Percentiles rank a stretch among this genome's conserved stretches.
Conservation (phyloP, 2,797 vertebrate species). For the Girardinus metallicus region DNA sequence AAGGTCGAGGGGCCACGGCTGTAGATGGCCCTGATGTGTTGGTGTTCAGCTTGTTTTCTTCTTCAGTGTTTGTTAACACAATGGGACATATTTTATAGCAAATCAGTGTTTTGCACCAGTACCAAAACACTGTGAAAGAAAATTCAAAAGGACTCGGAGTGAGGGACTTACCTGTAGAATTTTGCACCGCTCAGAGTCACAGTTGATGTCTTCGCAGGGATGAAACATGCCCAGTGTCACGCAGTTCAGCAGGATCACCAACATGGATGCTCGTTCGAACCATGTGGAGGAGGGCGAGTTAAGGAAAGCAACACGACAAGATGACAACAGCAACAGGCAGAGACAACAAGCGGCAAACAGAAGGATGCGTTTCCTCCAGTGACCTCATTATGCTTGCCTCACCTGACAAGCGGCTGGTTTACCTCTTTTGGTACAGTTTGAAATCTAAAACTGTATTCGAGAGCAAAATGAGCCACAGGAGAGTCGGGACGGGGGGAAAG, state of each 20-base stretch:
- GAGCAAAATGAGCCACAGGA: constrained; percentile 12
- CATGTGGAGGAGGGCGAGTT: constrained; percentile 82
- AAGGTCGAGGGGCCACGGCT: not conserved
- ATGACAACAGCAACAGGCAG: constrained; percentile 9
- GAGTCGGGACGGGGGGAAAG: not conserved
- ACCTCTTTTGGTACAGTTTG: constrained; percentile 15
- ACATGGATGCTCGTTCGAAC: constrained; percentile 97
- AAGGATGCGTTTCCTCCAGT: constrained; percentile 25
- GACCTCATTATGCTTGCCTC: constrained; percentile 47
- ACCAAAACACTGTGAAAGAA: not conserved
- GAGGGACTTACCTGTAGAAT: constrained; percentile 89
- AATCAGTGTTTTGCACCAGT: not conserved
- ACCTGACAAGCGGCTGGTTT: constrained; percentile 20
- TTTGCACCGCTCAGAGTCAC: constrained; percentile 91
- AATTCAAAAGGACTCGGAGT: not conserved
- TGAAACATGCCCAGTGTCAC: constrained; percentile 99
- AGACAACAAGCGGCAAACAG: constrained; percentile 6
- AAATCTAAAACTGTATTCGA: constrained; percentile 8
- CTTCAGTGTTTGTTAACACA: not conserved
- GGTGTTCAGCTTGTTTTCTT: not conserved
- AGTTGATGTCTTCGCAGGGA: constrained; percentile 94
- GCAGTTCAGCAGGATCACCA: constrained; percentile 98
- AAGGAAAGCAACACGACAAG: constrained; percentile 64
- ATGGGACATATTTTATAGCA: not conserved
- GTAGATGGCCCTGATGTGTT: not conserved